Conservation (phyloP, 2,888 invertebrate species). For the Lissonota sp. region DNA sequence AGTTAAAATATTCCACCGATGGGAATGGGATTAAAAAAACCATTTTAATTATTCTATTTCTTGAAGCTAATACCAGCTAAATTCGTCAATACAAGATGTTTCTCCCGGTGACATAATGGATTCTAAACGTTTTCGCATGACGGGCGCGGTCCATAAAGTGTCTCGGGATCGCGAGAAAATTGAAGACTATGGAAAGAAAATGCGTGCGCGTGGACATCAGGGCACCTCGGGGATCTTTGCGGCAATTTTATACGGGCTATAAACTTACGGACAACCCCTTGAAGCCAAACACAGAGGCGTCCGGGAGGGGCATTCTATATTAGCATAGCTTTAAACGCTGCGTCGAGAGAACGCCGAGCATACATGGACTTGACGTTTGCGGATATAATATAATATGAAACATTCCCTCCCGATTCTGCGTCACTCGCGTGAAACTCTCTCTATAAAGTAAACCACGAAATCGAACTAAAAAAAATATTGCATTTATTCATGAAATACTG, state of each 20-base stretch:
- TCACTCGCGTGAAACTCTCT: too few relatives aligned
- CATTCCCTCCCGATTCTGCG: too few relatives aligned
- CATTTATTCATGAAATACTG: too few relatives aligned
- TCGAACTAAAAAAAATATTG: too few relatives aligned
- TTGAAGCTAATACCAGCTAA: too few relatives aligned
- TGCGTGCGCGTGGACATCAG: constrained; percentile 49
- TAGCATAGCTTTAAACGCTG: constrained; percentile 34
- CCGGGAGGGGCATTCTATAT: constrained; percentile 35
- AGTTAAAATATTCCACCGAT: too few relatives aligned
- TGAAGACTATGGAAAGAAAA: constrained; percentile 39
- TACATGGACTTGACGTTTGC: constrained; percentile 21
- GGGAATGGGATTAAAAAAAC: too few relatives aligned
- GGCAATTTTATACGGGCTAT: constrained; percentile 24
- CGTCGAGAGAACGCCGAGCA: neutral
- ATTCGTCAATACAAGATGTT: too few relatives aligned
- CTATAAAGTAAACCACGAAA: too few relatives aligned
- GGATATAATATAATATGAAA: neutral
- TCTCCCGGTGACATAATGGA: too few relatives aligned
- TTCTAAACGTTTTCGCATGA: too few relatives aligned
- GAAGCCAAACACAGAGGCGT: constrained; percentile 14
- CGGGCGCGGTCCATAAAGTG: neutral
- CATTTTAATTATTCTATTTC: too few relatives aligned
- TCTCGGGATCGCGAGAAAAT: constrained; percentile 24
- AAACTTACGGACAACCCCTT: constrained; percentile 38
- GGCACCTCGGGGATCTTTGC: constrained; percentile 45